Base-by-base conservation (phyloP, 2,113 vertebrate genomes). In the Alectura lathami region DNA sequence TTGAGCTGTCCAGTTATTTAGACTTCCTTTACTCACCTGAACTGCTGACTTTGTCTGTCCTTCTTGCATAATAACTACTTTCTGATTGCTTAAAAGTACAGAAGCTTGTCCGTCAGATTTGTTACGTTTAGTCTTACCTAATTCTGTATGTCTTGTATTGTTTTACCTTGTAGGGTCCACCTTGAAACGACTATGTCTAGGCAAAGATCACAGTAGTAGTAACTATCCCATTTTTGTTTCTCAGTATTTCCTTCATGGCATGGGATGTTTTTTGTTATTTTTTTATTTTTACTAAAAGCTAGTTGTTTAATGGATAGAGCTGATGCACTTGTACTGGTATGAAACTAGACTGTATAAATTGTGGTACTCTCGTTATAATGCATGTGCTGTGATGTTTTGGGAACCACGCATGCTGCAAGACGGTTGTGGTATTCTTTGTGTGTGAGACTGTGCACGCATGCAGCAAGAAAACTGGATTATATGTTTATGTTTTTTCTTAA, bases 201-300 rank as follows among this genome's bases (percentile, higher is more conserved):
- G 99, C 98, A 99, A 99, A 99, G 99, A 99, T 97, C 99, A 99
- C 98, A 99, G 98, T 99, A 99, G 98, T 99, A 99, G 99, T 99
- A 99, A 99, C 98, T 99, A 99, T 99, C 98, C 97, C 94, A 94
- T 98, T 98, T 99, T 98, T 97, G 98, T 98, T 98, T 97, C 97
- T 98, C 98, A 97, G 97, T 95, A 92, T 96, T 97, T 96, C 97
- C 96, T 96, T 97, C 97, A 98, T 98, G 93, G 98, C 98, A 98
- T 99, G 98, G 97, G 97, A 96, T 98, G 62, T 90, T 83, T 93
- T 88, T 68, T 91, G 88, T 81, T 91, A 77, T 57, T 43, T 43
- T 69, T 57, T 86, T 6, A 27, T 93, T 84, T 96, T 96, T 94
- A 96, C 96, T 97, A 94, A 96, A 86, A 96, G 60, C 82, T 96